phyloP scores from a whole-genome alignment of 2,797 vertebrate species.

The Discoglossus pictus region DNA sequence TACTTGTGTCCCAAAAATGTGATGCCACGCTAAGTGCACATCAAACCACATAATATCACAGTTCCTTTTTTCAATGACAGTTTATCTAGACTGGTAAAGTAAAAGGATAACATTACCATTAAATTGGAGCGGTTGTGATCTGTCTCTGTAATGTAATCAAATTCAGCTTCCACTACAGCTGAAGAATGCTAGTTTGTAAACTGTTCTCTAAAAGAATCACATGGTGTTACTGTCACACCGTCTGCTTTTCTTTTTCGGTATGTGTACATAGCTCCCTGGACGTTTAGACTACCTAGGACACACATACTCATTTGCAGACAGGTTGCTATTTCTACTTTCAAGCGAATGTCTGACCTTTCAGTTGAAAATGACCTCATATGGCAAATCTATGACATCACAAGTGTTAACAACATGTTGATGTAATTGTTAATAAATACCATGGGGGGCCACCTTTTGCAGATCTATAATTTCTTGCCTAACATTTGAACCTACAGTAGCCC shows the following conservation, averaged over 20 bases:
- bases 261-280: neutral
- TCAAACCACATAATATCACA: constrained; percentile 38
- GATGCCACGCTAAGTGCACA: constrained; percentile 39
- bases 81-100: constrained; percentile 57
- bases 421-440: no score
- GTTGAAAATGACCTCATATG: no score
- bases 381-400: no score
- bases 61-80: constrained; percentile 47
- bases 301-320: neutral
- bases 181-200: constrained; percentile 61
- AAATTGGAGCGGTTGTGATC: constrained; percentile 61
- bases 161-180: constrained; percentile 61
- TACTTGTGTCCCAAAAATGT: constrained; percentile 31
- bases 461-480: no score
- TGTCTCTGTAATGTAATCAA: constrained; percentile 62
- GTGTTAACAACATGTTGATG: no score
- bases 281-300: neutral
- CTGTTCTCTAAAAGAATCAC: constrained; percentile 62
- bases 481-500: no score
- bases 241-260: neutral
- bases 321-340: no score
- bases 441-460: no score
- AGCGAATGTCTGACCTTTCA: no score
- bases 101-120: constrained; percentile 60
- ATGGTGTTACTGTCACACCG: constrained; percentile 51